A percentile compares a stretch with the other conserved stretches of the same genome.
phyloP scores from a whole-genome alignment of 2,888 invertebrate genomes.

The Melinopterus prodromus region DNA sequence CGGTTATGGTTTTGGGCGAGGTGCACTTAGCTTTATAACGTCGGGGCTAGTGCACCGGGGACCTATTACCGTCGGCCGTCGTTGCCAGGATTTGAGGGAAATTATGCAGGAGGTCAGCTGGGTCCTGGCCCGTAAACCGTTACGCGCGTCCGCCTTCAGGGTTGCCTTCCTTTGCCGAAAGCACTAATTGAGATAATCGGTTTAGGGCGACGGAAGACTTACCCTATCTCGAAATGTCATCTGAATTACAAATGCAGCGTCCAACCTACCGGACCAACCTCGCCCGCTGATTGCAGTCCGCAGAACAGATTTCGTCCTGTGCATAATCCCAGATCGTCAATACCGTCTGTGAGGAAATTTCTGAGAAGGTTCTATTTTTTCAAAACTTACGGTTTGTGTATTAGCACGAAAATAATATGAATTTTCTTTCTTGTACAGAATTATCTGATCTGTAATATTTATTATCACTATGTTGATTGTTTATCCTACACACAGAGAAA shows the following conservation, averaged over 20 bases:
- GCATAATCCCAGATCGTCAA: too few species aligned
- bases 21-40: background rate
- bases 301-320: background rate
- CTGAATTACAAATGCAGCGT: slow-evolving; percentile 20
- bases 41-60: slow-evolving; percentile 11
- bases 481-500: too few species aligned
- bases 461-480: too few species aligned
- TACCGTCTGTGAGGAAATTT: too few species aligned
- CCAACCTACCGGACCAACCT: background rate
- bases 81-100: slow-evolving; percentile 10
- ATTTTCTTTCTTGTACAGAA: too few species aligned
- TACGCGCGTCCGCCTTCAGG: background rate
- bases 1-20: background rate
- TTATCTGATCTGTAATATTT: too few species aligned
- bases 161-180: background rate
- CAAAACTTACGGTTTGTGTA: too few species aligned
- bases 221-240: slow-evolving; percentile 16
- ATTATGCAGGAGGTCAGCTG: slow-evolving; percentile 13
- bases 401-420: too few species aligned
- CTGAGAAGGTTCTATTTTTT: too few species aligned
- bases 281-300: background rate
- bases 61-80: slow-evolving; percentile 10
- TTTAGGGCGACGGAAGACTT: background rate
- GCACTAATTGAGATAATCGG: slow-evolving; percentile 22
- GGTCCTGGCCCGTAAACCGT: slow-evolving; percentile 13